A percentile compares a stretch with the other conserved stretches of the same genome.
Evolutionary conservation across 2,888 invertebrate genomes (phyloP).

Genomic region (Andrena praecox): DNA sequence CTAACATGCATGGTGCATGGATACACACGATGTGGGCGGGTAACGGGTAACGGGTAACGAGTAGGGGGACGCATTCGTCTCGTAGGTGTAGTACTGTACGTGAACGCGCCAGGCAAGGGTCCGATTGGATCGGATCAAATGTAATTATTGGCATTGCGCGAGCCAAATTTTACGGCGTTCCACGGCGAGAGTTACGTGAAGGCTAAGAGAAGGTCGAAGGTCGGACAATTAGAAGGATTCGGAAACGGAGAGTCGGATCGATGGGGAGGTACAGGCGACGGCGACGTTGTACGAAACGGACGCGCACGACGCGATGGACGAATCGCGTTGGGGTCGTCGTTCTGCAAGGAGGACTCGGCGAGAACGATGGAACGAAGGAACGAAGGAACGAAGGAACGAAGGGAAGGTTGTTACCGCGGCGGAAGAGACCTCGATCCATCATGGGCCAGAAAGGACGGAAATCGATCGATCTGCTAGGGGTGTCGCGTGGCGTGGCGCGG

Average conservation of each 20-base stretch:
- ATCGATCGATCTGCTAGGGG: slow-evolving; percentile 76
- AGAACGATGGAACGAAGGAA: slow-evolving; percentile 38
- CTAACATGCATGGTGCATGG: slow-evolving; percentile 39
- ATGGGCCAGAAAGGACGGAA: slow-evolving; percentile 75
- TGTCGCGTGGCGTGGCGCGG: slow-evolving; percentile 65
- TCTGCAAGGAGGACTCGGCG: slow-evolving; percentile 27
- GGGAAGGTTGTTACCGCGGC: slow-evolving; percentile 62
- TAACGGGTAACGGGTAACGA: no score
- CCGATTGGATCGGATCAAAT: no score
- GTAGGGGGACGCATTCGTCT: no score
- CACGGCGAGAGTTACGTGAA: no score
- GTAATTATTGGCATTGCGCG: no score
- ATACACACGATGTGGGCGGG: background rate
- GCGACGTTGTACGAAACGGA: background rate
- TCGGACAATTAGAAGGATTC: background rate
- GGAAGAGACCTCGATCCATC: slow-evolving; percentile 75
- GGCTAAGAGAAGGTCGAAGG: no score
- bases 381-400: slow-evolving; percentile 41
- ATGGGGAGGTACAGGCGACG: no score
- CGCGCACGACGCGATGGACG: slow-evolving; percentile 20
- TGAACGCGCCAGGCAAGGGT: no score
- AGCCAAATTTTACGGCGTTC: no score
- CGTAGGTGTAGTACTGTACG: no score
- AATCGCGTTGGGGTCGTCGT: slow-evolving; percentile 33
- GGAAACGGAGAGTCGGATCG: background rate